Evolutionary conservation across 2,888 invertebrate genomes (phyloP), one percentile per base, ranked within the genome.

Genomic region (Noctua janthe): DNA sequence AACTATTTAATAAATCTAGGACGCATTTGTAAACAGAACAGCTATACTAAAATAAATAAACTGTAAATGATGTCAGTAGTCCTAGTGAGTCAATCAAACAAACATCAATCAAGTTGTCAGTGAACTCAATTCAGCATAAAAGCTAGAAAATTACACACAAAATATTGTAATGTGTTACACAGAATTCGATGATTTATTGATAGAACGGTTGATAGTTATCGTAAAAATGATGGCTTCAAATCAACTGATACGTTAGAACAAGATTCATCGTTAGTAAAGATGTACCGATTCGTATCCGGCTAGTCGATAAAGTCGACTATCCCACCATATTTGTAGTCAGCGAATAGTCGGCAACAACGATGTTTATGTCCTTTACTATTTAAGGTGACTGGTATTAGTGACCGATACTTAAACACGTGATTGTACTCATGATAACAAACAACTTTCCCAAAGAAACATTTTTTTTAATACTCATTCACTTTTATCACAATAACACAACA

Each of bases 41-140:
- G 20, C 39, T 35, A 1, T 17, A 39, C 11, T 20, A 11, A 67
- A 56, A 56, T 39, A 82, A 66, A 74, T 74, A 35, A 39, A 66
- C 15, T 59, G 39, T 10, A 35, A 74, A 82, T 67, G 20, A 67
- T 74, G 75, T 82, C 67, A 82, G 23, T 59, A n/a, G 15, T 49
- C 10, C 7, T 1, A 67, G 54, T 51, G 39, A 59, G 56, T 67
- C 39, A 74, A 74, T 74, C 39, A 66, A 17, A 82, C 4, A 66
- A 56, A 39, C 82, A 80, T 80, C 39, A 67, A 75, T 82, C 83
- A 82, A n/a, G 23, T 59, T 82, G 66, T 20, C 83, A 51, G 49
- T 43, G 75, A 67, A 67, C 82, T 67, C 23, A 29, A 67, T 67
- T 67, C 23, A 66, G 10, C 64, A 56, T 66, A 56, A 74, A 81